These are phyloP conservation scores for Candoia aspera DNA, from an alignment of 2,113 vertebrate species.

Conservation along the genomic window DNA sequence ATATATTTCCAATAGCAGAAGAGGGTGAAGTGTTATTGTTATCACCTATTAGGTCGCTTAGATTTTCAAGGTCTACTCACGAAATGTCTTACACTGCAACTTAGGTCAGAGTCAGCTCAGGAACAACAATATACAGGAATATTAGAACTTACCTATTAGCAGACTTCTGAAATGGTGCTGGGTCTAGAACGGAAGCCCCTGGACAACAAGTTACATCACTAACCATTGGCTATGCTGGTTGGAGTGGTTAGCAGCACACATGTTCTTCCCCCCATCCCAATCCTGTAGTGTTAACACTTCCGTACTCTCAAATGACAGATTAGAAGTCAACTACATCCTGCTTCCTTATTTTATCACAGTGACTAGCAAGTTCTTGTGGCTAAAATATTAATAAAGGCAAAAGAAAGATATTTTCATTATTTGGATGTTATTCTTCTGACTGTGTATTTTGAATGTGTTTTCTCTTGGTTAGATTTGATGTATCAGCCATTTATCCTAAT, in stretches of 20 bases:
- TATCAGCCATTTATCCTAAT: constrained; percentile 61
- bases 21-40: too few species aligned
- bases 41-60: not conserved
- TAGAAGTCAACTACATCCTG: not conserved
- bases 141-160: not conserved
- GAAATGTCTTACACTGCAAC: not conserved
- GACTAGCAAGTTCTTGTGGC: not conserved
- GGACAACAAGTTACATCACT: not conserved
- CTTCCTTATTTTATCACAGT: not conserved
- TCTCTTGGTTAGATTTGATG: constrained; percentile 64
- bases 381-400: not conserved
- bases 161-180: not conserved
- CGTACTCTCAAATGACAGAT: not conserved
- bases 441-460: not conserved
- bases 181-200: not conserved
- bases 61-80: not conserved
- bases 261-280: not conserved
- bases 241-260: not conserved
- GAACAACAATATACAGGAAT: not conserved
- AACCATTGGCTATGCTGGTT: not conserved
- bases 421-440: not conserved
- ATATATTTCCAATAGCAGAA: too few species aligned
- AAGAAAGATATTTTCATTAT: not conserved
- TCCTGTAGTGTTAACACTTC: not conserved
- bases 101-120: not conserved